A percentile compares a stretch with the other conserved stretches of the same genome.
Evolutionary conservation across 2,797 vertebrate genomes (phyloP).

Genomic region (Leptoclinus maculatus): DNA sequence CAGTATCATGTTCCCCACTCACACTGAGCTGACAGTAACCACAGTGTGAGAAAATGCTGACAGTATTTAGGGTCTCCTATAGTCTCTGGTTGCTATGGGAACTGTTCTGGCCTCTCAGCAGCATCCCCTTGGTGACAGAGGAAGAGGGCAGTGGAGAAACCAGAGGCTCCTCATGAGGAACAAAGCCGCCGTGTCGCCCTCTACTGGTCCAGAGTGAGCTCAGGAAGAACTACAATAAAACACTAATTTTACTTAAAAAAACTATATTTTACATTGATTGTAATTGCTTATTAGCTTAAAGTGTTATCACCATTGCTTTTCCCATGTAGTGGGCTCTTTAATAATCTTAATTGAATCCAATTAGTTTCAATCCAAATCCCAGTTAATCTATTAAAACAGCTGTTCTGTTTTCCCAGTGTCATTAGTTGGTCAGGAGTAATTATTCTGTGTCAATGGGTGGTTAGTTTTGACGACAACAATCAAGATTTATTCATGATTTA

Average conservation of each 20-base stretch:
- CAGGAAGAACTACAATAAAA: background rate
- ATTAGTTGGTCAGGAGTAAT: background rate
- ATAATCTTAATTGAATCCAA: conserved; percentile 3
- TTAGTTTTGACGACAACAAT: background rate
- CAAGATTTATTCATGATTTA: background rate
- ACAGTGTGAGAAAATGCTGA: conserved; percentile 33
- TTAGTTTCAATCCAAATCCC: conserved; percentile 8
- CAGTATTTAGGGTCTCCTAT: background rate
- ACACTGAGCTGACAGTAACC: conserved; percentile 26
- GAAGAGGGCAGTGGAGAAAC: background rate
- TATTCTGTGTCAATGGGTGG: background rate
- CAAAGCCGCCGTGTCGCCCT: conserved; percentile 12
- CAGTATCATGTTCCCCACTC: background rate
- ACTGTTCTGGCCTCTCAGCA: conserved; percentile 36
- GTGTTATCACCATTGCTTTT: background rate
- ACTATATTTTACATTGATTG: background rate
- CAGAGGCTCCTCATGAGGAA: background rate
- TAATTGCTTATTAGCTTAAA: background rate
- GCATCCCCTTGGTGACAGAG: conserved; percentile 16
- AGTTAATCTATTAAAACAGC: conserved; percentile 1
- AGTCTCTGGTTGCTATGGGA: conserved; percentile 42
- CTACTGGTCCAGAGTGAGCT: conserved; percentile 27
- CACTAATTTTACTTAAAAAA: background rate
- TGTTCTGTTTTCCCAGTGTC: background rate
- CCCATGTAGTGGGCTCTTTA: background rate